These are phyloP conservation scores for Hermaeophaga mercurialis DNA, from an alignment of 2,888 invertebrate genomes.

Conservation along the genomic window DNA sequence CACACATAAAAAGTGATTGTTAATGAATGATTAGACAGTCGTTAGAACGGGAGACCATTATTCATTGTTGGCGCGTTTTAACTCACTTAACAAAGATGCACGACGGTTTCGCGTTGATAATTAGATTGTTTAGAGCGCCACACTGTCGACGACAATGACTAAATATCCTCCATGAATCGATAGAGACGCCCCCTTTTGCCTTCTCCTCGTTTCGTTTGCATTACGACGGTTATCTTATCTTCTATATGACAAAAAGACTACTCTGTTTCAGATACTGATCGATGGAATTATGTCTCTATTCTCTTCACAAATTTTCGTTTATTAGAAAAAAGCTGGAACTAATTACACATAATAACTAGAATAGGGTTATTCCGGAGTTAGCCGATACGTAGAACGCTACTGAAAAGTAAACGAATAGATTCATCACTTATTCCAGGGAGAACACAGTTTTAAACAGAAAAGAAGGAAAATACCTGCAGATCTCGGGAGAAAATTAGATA, in stretches of 20 bases:
- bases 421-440: too few species aligned
- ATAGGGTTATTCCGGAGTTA: too few species aligned
- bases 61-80: slow-evolving; percentile 39
- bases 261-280: slow-evolving; percentile 14
- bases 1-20: slow-evolving; percentile 36
- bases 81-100: slow-evolving; percentile 41
- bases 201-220: slow-evolving; percentile 3
- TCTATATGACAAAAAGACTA: slow-evolving; percentile 10
- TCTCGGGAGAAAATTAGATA: too few species aligned
- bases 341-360: too few species aligned
- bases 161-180: slow-evolving; percentile 37
- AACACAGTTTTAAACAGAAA: too few species aligned
- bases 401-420: too few species aligned
- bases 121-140: slow-evolving; percentile 43
- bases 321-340: too few species aligned
- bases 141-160: slow-evolving; percentile 40
- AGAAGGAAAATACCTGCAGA: too few species aligned
- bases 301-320: slow-evolving; percentile 1
- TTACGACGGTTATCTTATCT: slow-evolving; percentile 17
- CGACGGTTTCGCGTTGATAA: slow-evolving; percentile 42
- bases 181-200: slow-evolving; percentile 13
- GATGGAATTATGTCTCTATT: slow-evolving; percentile 5
- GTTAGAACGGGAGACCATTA: slow-evolving; percentile 39
- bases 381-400: too few species aligned
- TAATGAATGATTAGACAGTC: slow-evolving; percentile 44